A percentile compares a stretch with the other conserved stretches of the same genome.
phyloP scores from a whole-genome alignment of 2,797 vertebrate genomes.

The Diglossa cyanea region DNA sequence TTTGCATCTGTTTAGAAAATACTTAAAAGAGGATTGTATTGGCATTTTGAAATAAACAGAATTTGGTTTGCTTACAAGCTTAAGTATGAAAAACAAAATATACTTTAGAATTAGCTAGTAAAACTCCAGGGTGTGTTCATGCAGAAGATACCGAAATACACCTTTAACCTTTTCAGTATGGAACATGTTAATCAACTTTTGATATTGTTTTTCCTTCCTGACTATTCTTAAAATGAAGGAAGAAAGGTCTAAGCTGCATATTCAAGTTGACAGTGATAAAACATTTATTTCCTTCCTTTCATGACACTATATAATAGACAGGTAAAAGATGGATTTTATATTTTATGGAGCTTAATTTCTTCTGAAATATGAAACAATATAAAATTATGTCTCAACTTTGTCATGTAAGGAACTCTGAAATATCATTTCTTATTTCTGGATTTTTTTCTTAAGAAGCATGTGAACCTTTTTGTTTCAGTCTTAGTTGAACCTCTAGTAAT shows the following conservation, averaged over 20 bases:
- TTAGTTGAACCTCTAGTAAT: neutral
- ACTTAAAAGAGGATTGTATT: neutral
- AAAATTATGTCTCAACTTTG: neutral
- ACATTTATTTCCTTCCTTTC: slow-evolving; percentile 55
- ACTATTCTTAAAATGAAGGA: neutral
- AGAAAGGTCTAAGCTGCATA: neutral
- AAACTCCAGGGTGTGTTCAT: neutral
- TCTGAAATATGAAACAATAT: slow-evolving; percentile 45
- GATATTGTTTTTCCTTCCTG: neutral
- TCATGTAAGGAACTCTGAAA: neutral
- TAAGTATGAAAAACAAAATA: neutral
- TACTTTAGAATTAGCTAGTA: neutral
- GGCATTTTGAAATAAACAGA: neutral
- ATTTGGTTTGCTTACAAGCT: neutral
- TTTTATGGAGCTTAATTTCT: slow-evolving; percentile 48
- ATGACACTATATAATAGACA: slow-evolving; percentile 22
- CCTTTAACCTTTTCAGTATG: neutral
- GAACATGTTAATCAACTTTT: neutral
- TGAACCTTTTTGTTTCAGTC: neutral
- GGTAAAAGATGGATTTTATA: slow-evolving; percentile 2
- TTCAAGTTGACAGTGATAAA: slow-evolving; percentile 52
- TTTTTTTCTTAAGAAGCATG: neutral
- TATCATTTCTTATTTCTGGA: neutral
- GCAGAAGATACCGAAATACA: neutral
- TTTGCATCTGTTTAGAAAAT: neutral